Conservation (phyloP, 2,113 vertebrate species). For the Rhipidura dahli region DNA sequence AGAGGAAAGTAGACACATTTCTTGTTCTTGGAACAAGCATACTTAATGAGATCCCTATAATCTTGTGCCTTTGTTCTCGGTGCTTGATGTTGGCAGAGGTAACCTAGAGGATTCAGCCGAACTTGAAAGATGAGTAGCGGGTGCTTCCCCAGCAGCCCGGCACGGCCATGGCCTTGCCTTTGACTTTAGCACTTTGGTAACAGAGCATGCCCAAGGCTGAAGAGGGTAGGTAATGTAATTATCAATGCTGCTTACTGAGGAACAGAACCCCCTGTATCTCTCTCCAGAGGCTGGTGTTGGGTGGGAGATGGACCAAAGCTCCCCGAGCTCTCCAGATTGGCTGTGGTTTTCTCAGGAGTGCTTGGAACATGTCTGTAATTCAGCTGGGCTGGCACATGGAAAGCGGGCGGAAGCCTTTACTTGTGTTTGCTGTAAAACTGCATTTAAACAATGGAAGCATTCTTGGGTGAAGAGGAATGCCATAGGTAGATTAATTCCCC, state of each 20-base stretch:
- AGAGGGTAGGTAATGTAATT: background rate
- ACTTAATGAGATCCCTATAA: background rate
- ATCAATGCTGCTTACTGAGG: background rate
- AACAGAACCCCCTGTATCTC: accelerated
- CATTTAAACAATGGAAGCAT: accelerated
- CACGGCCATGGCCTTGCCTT: background rate
- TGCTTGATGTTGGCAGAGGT: background rate
- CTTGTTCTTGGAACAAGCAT: background rate
- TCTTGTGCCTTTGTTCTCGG: background rate
- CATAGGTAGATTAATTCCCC: background rate
- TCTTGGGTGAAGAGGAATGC: background rate
- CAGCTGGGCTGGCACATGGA: accelerated
- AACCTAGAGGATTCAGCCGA: background rate
- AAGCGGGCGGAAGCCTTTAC: accelerated
- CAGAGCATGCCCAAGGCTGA: background rate
- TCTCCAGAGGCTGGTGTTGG: background rate
- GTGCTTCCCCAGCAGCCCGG: background rate
- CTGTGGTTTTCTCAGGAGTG: accelerated
- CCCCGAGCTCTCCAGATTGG: accelerated
- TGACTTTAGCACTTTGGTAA: background rate
- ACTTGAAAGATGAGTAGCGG: background rate
- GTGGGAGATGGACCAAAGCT: background rate
- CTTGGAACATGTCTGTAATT: accelerated
- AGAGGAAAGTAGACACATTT: background rate
- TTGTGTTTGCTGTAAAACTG: background rate